Conservation (phyloP, 37 sponge, comb jelly and placozoan species). For the Chondrosia reniformis region DNA sequence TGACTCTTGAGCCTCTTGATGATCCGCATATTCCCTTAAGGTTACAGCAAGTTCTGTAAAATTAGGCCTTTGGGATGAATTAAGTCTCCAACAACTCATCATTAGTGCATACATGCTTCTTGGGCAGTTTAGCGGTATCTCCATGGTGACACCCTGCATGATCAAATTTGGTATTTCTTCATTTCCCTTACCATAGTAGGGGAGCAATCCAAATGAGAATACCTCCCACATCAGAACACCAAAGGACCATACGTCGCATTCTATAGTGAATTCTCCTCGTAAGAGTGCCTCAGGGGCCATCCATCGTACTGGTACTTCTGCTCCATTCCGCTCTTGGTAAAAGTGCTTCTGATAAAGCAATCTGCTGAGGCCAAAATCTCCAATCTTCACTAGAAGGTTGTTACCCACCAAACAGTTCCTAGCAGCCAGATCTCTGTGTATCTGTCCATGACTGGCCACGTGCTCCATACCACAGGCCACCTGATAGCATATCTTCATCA, state of each 20-base stretch:
- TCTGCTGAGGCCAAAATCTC: constrained; percentile 59
- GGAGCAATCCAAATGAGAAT: constrained; percentile 59
- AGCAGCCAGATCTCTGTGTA: constrained; percentile 58
- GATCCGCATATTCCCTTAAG: not conserved
- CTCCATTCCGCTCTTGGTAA: constrained; percentile 35
- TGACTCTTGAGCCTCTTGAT: not conserved
- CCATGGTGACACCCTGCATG: constrained; percentile 7
- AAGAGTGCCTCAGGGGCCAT: constrained; percentile 54
- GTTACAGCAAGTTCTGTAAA: constrained; percentile 8
- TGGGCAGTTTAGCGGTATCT: constrained; percentile 21
- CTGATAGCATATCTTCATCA: constrained; percentile 32
- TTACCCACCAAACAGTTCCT: constrained; percentile 51
- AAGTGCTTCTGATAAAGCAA: constrained; percentile 32
- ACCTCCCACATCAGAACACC: constrained; percentile 61
- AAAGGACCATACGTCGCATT: constrained; percentile 57
- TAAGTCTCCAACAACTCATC: constrained; percentile 43
- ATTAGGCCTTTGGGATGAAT: constrained; percentile 28
- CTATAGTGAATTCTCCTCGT: constrained; percentile 46
- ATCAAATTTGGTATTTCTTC: constrained; percentile 47
- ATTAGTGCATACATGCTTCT: constrained; percentile 26
- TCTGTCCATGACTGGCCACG: constrained; percentile 30
- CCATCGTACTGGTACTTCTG: constrained; percentile 58
- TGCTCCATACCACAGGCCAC: constrained; percentile 51
- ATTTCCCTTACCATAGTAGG: constrained; percentile 28
- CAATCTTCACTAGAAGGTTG: constrained; percentile 57